Percentiles rank a stretch among this genome's conserved stretches.
Conservation (phyloP, 2,888 invertebrate genomes). For the Sabellastarte sp. region DNA sequence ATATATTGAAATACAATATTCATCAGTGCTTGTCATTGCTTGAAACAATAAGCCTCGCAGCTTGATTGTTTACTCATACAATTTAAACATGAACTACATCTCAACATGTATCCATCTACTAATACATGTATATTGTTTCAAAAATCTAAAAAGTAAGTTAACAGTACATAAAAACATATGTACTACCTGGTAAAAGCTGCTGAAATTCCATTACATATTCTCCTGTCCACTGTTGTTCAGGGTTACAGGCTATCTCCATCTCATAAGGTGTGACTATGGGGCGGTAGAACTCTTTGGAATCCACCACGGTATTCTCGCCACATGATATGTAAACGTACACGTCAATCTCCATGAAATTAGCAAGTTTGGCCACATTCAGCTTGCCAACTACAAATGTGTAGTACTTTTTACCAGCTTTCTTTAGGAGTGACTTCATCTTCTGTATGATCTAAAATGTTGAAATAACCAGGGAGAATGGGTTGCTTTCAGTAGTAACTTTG, state of each 20-base stretch:
- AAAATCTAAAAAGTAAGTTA: no score
- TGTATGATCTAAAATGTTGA: conserved; percentile 65
- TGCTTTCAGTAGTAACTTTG: no score
- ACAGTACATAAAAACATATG: no score
- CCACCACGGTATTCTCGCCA: conserved; percentile 79
- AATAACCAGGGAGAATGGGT: no score
- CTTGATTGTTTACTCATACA: no score
- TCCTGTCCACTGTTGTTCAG: conserved; percentile 62
- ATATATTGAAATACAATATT: no score
- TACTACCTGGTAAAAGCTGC: conserved; percentile 71
- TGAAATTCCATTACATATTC: conserved; percentile 75
- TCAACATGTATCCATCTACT: no score
- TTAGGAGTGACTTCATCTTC: conserved; percentile 73
- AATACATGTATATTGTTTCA: no score
- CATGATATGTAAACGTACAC: conserved; percentile 89
- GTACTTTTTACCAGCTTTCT: conserved; percentile 77
- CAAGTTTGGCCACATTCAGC: conserved; percentile 89
- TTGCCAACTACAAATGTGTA: conserved; percentile 93
- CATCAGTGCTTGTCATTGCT: no score
- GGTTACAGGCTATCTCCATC: conserved; percentile 72
- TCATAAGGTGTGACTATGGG: conserved; percentile 91
- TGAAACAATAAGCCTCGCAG: no score
- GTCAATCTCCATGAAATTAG: conserved; percentile 90
- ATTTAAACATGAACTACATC: no score
- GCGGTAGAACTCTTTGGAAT: conserved; percentile 81